Base-by-base conservation (phyloP, 2,113 vertebrate genomes). In the Neoarius graeffei region DNA sequence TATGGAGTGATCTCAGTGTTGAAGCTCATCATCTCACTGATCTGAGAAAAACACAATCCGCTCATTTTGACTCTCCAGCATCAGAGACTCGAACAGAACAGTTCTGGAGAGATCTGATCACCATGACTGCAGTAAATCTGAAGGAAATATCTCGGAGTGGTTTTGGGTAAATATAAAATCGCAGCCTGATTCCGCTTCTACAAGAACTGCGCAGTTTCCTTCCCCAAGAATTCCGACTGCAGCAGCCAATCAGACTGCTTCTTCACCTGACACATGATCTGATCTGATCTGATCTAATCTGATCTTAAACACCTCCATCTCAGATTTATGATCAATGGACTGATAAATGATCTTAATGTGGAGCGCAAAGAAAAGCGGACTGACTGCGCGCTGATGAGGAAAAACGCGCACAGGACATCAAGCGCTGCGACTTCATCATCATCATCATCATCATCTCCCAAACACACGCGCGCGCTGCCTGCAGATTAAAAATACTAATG, bases 151-250 rank as follows among this genome's bases (percentile, higher is more conserved):
- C 19, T 74, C 71, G 48, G 0, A 35, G 35, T 19, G 42, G 8
- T 50, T 57, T 48, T 59, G 42, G 67, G 15, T 20, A 42, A 76
- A 76, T 10, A 4, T 6, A 60, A 85, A 85, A 13, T 50, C 56
- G 30, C 84, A 85, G n/a, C 13, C n/a, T 57, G 66, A 85, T 73
- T 73, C 7, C 69, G 20, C 69, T 85, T 60, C 30, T 56, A 76
- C 30, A 50, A 5, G 8, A 42, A 56, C 35, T 85, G 42, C 84
- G 56, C 69, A 85, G 35, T 74, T 74, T 50, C 71, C 42, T 74
- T 74, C 42, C 42, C 30, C 14, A 17, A 64, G 64, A 85, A 30
- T 15, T 19, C 84, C 20, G 27, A 77, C 52, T 35, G 23, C 27
- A 42, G 23, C 27, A 42, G 67, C 84, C 84, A 85, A 50, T 42